A percentile compares a stretch with the other conserved stretches of the same genome.
Conservation (phyloP, 2,797 vertebrate species). For the Gephyroberyx darwinii region DNA sequence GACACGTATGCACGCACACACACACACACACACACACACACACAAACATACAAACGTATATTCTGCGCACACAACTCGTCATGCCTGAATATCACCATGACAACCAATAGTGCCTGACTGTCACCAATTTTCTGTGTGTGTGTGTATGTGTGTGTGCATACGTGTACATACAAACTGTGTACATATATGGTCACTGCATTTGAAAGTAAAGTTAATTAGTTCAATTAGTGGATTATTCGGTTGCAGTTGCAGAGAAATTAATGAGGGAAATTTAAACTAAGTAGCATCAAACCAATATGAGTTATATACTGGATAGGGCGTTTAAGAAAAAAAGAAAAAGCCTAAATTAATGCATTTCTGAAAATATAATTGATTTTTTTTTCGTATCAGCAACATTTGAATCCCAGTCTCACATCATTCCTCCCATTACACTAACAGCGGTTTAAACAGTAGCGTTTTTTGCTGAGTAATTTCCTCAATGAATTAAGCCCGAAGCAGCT, state of each 20-base stretch:
- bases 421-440: neutral
- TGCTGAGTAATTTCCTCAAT: neutral
- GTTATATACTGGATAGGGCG: too few relatives aligned
- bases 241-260: neutral
- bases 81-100: slow-evolving; percentile 46
- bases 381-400: too few relatives aligned
- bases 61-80: slow-evolving; percentile 6
- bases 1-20: neutral
- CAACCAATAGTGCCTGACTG: slow-evolving; percentile 31
- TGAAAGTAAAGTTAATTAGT: neutral
- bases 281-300: too few relatives aligned
- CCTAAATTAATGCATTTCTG: too few relatives aligned
- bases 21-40: neutral
- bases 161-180: neutral
- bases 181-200: neutral
- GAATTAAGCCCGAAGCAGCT: neutral
- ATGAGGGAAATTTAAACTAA: too few relatives aligned
- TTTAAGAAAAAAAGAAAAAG: too few relatives aligned
- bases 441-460: neutral
- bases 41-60: slow-evolving; percentile 9
- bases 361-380: too few relatives aligned
- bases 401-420: neutral
- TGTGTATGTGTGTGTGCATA: neutral
- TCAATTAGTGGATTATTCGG: neutral
- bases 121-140: slow-evolving; percentile 24